These are phyloP conservation scores for Plotosus lineatus DNA, from an alignment of 2,113 vertebrate genomes.

Conservation along the genomic window DNA sequence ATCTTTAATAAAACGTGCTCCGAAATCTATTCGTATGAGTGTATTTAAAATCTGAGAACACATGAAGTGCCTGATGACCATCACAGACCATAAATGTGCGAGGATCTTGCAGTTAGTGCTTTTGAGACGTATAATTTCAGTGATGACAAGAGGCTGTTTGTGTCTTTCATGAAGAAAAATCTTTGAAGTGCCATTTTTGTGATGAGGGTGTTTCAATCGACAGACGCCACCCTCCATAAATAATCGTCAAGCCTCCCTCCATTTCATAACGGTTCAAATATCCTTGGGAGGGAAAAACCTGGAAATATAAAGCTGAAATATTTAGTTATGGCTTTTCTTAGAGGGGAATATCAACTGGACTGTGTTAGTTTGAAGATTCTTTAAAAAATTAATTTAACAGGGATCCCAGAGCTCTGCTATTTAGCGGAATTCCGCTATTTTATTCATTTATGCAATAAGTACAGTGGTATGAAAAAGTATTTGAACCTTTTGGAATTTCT, in stretches of 20 bases:
- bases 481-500: no score
- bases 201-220: neutral
- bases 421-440: no score
- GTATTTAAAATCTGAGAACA: neutral
- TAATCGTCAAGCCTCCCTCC: neutral
- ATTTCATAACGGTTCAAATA: neutral
- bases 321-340: neutral
- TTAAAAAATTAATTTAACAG: no score
- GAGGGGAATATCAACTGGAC: neutral
- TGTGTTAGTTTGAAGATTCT: neutral
- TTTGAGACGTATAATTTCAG: constrained; percentile 33
- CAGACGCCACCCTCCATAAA: neutral
- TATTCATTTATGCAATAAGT: no score
- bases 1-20: no score
- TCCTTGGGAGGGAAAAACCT: neutral
- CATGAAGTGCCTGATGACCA: neutral
- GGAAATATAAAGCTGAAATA: neutral
- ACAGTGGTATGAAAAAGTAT: no score
- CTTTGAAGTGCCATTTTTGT: constrained; percentile 15
- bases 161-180: neutral
- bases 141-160: constrained; percentile 39
- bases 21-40: neutral
- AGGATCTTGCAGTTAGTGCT: constrained; percentile 5
- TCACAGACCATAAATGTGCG: constrained; percentile 12
- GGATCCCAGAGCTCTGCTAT: no score